Evolutionary conservation across 2,797 vertebrate species (phyloP).

Genomic region (Danionella dracula): DNA sequence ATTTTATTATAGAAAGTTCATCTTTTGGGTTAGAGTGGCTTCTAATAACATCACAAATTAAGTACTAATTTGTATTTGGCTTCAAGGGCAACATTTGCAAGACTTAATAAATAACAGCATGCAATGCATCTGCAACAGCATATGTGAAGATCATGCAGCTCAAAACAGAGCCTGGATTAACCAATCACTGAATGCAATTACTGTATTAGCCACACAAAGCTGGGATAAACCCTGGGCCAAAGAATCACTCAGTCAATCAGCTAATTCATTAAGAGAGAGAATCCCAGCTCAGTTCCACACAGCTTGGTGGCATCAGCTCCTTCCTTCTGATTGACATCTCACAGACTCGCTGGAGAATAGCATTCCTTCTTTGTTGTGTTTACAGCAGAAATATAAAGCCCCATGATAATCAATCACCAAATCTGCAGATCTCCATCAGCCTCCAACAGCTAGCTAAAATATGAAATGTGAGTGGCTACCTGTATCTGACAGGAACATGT

Average conservation of each 20-base stretch:
- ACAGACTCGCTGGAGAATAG: slow-evolving; percentile 2
- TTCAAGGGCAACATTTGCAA: too few species aligned
- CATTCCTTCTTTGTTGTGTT: slow-evolving; percentile 20
- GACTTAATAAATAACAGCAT: slow-evolving; percentile 24
- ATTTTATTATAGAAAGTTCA: too few species aligned
- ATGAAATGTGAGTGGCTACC: slow-evolving; percentile 21
- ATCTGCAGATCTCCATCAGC: slow-evolving; percentile 25
- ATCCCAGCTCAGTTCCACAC: slow-evolving; percentile 9
- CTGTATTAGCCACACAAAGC: slow-evolving; percentile 19
- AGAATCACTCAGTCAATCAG: slow-evolving; percentile 15
- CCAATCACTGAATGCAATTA: slow-evolving; percentile 14
- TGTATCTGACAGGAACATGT: slow-evolving; percentile 31
- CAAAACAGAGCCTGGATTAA: background rate
- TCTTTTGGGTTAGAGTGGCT: too few species aligned
- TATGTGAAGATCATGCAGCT: background rate
- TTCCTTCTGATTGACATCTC: slow-evolving; percentile 18
- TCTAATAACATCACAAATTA: too few species aligned
- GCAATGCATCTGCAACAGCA: slow-evolving; percentile 1
- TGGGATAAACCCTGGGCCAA: slow-evolving; percentile 9
- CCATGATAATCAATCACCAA: slow-evolving; percentile 21
- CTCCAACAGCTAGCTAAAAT: slow-evolving; percentile 22
- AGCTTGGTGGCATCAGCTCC: background rate
- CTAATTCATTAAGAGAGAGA: slow-evolving; percentile 12
- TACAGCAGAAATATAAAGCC: slow-evolving; percentile 10
- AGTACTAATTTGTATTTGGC: too few species aligned